Evolutionary conservation across 1,140 invertebrate genomes (phyloP), one percentile per base, ranked within the genome.

Genomic region (Lepidurus arcticus): DNA sequence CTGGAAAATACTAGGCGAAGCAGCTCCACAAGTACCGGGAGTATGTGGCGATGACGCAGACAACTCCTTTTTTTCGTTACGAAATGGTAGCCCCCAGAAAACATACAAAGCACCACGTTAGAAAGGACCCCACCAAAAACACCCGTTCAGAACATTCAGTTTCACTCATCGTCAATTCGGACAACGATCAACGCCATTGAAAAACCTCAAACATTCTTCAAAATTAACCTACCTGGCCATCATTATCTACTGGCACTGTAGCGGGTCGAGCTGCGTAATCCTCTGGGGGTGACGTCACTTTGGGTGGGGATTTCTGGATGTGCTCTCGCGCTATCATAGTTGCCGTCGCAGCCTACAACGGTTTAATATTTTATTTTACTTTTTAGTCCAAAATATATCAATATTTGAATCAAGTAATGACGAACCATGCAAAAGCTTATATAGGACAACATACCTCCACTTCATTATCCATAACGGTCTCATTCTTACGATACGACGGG

Each of bases 21-120:
- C 53, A 65, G 53, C 21, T 65, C 53, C 53, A 65, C 53, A 65
- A 65, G 53, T 21, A 76, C 45, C 44, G 76, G 76, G 76, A 21
- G 53, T 65, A 21, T 65, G n/a, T 65, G 53, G 53, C 16, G 53
- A n/a, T 13, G 53, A 65, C 5, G 53, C n/a, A 16, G 9, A 65
- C 53, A 65, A 65, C 53, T 65, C 53, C 53, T 65, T 65, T 34
- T 34, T 34, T 34, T 34, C 34, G 34, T 34, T 34, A 34, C 13
- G 53, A 24, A n/a, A 75, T 13, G 7, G 43, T 75, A 75, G 24
- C 43, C 13, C 34, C 74, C 13, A 44, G 11, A 75, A 24, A 73
- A 73, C 16, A 73, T 4, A 65, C 16, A 65, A 65, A 65, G 6
- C 53, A 65, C 16, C 53, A 16, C 53, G 53, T 65, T 65, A n/a